These are phyloP conservation scores for Drosophila equinoxialis DNA, from an alignment of 1,140 invertebrate species.

Conservation along the genomic window DNA sequence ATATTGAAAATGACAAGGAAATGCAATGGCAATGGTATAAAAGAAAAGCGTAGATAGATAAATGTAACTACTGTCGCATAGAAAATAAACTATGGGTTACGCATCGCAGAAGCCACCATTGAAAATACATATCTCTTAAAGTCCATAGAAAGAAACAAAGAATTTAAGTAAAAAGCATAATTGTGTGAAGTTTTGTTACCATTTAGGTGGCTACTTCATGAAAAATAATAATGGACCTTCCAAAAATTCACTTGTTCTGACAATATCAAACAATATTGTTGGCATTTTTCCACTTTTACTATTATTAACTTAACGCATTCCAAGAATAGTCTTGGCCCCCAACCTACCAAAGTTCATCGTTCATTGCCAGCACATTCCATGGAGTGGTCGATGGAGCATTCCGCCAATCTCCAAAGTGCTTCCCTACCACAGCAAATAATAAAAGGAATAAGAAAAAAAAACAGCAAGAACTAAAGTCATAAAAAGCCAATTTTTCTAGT, in stretches of 20 bases:
- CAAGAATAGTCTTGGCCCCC: constrained; percentile 34
- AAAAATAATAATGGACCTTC: constrained; percentile 49
- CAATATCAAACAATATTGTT: constrained; percentile 47
- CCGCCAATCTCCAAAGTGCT: constrained; percentile 30
- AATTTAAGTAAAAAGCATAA: background rate
- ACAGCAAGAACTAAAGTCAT: constrained; percentile 49
- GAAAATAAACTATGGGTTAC: constrained; percentile 7
- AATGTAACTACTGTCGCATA: constrained; percentile 14
- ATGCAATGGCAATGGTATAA: constrained; percentile 13
- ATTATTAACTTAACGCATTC: constrained; percentile 70
- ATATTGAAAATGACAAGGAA: constrained; percentile 67
- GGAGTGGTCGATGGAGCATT: constrained; percentile 26
- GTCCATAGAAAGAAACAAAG: too few relatives aligned
- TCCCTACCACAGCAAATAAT: constrained; percentile 1
- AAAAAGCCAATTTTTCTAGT: constrained; percentile 81
- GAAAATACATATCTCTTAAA: background rate
- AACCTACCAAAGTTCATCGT: background rate
- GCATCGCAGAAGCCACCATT: background rate
- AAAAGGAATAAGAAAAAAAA: background rate
- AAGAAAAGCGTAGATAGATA: constrained; percentile 7
- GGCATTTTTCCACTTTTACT: constrained; percentile 56
- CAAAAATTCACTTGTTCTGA: constrained; percentile 60
- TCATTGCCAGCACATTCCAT: constrained; percentile 51
- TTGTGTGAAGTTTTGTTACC: too few relatives aligned
- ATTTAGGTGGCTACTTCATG: background rate